These are phyloP conservation scores for Macrocentrus cingulum DNA, from an alignment of 1,140 invertebrate species.

Conservation along the genomic window DNA sequence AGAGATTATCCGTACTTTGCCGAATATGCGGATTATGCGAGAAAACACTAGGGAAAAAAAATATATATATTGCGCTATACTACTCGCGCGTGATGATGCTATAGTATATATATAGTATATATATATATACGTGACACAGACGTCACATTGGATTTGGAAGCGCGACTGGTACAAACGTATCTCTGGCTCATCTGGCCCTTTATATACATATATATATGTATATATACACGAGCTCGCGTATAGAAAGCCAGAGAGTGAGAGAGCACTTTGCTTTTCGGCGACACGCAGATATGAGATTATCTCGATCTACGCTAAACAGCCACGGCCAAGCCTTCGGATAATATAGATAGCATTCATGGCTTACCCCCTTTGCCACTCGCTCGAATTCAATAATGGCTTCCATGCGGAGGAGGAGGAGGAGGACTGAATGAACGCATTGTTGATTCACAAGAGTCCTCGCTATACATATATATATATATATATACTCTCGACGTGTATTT, in stretches of 20 bases:
- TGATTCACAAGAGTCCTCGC: constrained; percentile 15
- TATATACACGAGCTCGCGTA: constrained; percentile 8
- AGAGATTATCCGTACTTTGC: background rate
- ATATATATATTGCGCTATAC: no score
- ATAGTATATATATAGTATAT: constrained; percentile 26
- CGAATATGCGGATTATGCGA: background rate
- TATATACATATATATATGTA: background rate
- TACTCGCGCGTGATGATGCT: no score
- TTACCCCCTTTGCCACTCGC: constrained; percentile 26
- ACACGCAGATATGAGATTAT: constrained; percentile 54
- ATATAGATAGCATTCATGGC: constrained; percentile 57
- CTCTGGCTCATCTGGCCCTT: constrained; percentile 44
- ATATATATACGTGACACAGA: constrained; percentile 49
- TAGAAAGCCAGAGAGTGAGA: constrained; percentile 26
- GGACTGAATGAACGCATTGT: constrained; percentile 44
- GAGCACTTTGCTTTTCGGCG: constrained; percentile 55
- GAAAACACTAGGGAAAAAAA: constrained; percentile 4
- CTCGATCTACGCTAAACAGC: constrained; percentile 55
- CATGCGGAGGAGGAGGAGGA: constrained; percentile 31
- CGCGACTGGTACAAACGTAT: constrained; percentile 54
- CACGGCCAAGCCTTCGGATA: constrained; percentile 51
- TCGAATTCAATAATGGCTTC: constrained; percentile 52
- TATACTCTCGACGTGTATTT: no score
- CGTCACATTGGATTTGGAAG: constrained; percentile 57
- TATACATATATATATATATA: background rate